Evolutionary conservation across 2,797 vertebrate genomes (phyloP).

Genomic region (Microcaecilia unicolor): DNA sequence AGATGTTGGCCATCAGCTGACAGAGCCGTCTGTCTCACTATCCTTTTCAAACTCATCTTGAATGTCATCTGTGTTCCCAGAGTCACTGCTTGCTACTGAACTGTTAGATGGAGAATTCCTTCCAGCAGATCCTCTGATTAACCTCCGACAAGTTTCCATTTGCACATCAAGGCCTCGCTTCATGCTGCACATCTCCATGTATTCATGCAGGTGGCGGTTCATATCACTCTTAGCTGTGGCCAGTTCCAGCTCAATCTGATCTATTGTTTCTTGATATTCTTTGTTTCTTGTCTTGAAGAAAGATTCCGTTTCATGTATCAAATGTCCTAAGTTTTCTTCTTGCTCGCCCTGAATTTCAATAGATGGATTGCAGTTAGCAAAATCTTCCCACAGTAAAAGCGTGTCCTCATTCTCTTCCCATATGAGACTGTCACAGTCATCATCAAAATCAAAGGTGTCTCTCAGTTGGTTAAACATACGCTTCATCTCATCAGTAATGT

Average conservation of each 20-base stretch:
- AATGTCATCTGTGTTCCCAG: conserved; percentile 95
- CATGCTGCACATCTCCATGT: conserved; percentile 97
- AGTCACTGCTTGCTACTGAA: conserved; percentile 93
- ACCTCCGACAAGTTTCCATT: conserved; percentile 87
- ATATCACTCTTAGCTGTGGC: conserved; percentile 90
- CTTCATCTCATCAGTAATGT: conserved; percentile 98
- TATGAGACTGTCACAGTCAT: conserved; percentile 91
- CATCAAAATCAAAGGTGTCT: conserved; percentile 90
- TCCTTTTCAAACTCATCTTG: conserved; percentile 90
- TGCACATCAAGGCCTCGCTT: conserved; percentile 87
- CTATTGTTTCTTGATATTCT: conserved; percentile 96
- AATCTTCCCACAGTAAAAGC: conserved; percentile 91
- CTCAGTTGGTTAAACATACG: conserved; percentile 93
- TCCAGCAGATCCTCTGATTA: conserved; percentile 83
- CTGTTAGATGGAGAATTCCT: conserved; percentile 86
- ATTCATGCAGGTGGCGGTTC: conserved; percentile 87
- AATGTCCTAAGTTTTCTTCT: conserved; percentile 86
- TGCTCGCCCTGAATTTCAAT: conserved; percentile 67
- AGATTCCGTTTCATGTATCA: conserved; percentile 91
- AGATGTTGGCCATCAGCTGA: conserved; percentile 74
- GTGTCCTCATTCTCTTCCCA: conserved; percentile 98
- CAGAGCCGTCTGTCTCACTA: conserved; percentile 69
- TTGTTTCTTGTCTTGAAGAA: conserved; percentile 93
- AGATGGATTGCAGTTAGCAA: conserved; percentile 81
- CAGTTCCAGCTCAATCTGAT: conserved; percentile 90